Evolutionary conservation across 2,888 invertebrate genomes (phyloP).

Genomic region (Liposcelis brunnea): DNA sequence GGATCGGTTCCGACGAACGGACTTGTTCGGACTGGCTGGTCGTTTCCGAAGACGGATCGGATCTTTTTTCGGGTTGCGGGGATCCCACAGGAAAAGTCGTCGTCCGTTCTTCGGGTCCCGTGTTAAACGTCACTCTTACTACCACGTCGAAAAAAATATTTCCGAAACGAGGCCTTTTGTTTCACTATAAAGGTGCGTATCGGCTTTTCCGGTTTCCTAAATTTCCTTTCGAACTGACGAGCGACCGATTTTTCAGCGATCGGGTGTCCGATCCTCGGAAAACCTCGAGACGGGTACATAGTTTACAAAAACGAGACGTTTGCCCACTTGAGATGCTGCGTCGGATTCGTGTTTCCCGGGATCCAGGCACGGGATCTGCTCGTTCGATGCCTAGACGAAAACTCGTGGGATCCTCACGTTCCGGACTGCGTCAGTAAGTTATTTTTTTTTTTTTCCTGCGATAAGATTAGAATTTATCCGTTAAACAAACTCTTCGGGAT

Average conservation of each 20-base stretch:
- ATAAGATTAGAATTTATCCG: too few species aligned
- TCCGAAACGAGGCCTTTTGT: slow-evolving; percentile 43
- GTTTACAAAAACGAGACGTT: slow-evolving; percentile 45
- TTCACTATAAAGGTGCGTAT: slow-evolving; percentile 42
- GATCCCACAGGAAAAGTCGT: slow-evolving; percentile 34
- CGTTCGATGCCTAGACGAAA: slow-evolving; percentile 39
- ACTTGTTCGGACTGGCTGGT: slow-evolving; percentile 35
- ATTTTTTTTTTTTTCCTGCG: too few species aligned
- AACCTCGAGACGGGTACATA: slow-evolving; percentile 50
- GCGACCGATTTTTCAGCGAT: slow-evolving; percentile 38
- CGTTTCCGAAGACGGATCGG: slow-evolving; percentile 32
- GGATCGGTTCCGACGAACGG: slow-evolving; percentile 25
- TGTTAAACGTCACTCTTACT: slow-evolving; percentile 28
- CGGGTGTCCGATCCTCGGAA: slow-evolving; percentile 47
- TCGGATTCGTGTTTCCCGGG: slow-evolving; percentile 49
- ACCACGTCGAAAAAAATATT: slow-evolving; percentile 32
- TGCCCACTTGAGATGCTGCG: slow-evolving; percentile 51
- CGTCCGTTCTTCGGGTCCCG: slow-evolving; percentile 31
- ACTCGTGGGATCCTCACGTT: too few species aligned
- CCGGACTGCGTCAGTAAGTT: too few species aligned
- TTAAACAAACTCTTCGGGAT: too few species aligned
- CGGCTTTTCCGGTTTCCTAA: neutral
- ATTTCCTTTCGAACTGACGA: too few species aligned
- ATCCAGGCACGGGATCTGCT: slow-evolving; percentile 40
- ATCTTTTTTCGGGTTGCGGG: slow-evolving; percentile 34